Evolutionary conservation across 2,888 invertebrate genomes (phyloP), one percentile per base, ranked within the genome.

Genomic region (Mesorhabditis belari): DNA sequence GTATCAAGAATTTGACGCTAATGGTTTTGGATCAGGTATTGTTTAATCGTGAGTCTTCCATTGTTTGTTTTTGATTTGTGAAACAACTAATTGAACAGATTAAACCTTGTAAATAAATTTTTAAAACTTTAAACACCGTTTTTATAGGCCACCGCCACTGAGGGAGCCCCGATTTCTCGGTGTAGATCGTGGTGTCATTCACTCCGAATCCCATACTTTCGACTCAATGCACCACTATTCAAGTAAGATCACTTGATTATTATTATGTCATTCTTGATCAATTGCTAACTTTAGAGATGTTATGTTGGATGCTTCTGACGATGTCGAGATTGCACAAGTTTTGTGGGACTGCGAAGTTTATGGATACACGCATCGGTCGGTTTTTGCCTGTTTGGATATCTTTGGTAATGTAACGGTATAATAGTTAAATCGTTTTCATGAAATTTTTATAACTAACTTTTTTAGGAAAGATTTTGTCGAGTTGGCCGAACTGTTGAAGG

Each of bases 91-190:
- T n/a, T n/a, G n/a, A n/a, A n/a, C n/a, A n/a, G n/a, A n/a, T n/a
- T n/a, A n/a, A n/a, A n/a, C n/a, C n/a, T n/a, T n/a, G n/a, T n/a
- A n/a, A n/a, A n/a, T n/a, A n/a, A n/a, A n/a, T n/a, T n/a, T n/a
- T n/a, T n/a, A n/a, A n/a, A n/a, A n/a, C n/a, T n/a, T n/a, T n/a
- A 23, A 4, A 24, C 26, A 5, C 23, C 25, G 26, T 27, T 28
- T 57, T 58, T 71, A 6, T 57, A 94, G 88, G 94, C 92, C 4
- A 93, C 95, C 0, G 88, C 89, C 61, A 87, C 91, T 5, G 92
- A 95, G 83, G 95, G 95, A 0, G 87, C 92, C 57, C 90, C 95
- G 12, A 92, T 95, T 21, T 92, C 93, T 79, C 86, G 96, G 26
- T 91, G 93, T 5, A 85, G 92, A 58, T 90, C 92, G 1, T 94